These are phyloP conservation scores for Mus spicilegus DNA, from an alignment of 2,113 vertebrate genomes.

Conservation along the genomic window DNA sequence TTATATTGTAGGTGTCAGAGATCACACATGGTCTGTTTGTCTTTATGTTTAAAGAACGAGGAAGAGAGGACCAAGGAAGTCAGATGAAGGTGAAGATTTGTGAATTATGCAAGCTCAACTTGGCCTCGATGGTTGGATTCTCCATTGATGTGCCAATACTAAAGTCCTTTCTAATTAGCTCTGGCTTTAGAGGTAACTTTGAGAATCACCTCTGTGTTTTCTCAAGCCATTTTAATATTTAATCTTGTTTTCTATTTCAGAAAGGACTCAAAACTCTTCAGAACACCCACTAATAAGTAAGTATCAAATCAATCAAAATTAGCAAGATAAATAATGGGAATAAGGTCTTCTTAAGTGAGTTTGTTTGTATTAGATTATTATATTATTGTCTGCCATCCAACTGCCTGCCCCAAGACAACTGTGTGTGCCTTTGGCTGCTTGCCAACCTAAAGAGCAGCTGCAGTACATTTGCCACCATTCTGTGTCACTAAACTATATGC, in stretches of 20 bases:
- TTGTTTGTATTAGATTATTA: conserved; percentile 42
- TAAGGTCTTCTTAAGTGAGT: not conserved
- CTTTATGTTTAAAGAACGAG: not conserved
- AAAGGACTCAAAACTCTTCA: conserved; percentile 45
- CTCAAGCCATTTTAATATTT: conserved; percentile 1
- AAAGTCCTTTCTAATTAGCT: not conserved
- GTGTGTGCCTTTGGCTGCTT: not conserved
- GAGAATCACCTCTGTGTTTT: not conserved
- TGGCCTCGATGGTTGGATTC: not conserved
- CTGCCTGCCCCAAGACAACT: not conserved
- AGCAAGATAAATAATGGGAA: conserved; percentile 1
- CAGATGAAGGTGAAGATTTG: not conserved
- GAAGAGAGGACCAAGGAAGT: not conserved
- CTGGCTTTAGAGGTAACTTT: not conserved
- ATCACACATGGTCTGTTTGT: not conserved
- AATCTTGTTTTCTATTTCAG: conserved; percentile 65
- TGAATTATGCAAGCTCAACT: not conserved
- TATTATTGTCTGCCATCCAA: not conserved
- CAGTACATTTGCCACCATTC: not conserved
- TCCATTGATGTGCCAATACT: not conserved
- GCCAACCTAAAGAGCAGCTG: conserved; percentile 27
- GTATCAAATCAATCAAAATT: conserved; percentile 49
- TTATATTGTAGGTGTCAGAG: not conserved
- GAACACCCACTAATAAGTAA: conserved; percentile 51
- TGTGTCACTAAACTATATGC: not conserved